These are phyloP conservation scores for Agriotes lineatus DNA, from an alignment of 2,888 invertebrate genomes.

Conservation along the genomic window DNA sequence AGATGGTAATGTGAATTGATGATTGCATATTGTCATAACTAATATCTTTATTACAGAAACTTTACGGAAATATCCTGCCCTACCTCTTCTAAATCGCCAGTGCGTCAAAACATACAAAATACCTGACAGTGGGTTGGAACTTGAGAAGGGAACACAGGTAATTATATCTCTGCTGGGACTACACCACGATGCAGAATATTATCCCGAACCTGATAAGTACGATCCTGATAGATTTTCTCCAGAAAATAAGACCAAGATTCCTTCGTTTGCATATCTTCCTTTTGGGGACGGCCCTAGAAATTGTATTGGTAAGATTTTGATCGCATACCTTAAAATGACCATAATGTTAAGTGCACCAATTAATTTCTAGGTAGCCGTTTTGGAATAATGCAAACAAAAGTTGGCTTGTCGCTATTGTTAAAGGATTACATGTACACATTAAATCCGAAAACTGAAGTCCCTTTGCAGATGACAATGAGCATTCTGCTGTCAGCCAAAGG, in stretches of 20 bases:
- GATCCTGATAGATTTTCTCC: conserved; percentile 10
- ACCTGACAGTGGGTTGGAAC: conserved; percentile 54
- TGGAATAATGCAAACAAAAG: conserved; percentile 46
- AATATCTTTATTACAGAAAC: too few species aligned
- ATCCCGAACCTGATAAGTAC: conserved; percentile 54
- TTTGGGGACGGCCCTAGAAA: conserved; percentile 12
- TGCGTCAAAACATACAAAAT: conserved; percentile 53
- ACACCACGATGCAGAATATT: conserved; percentile 54
- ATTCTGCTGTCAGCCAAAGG: conserved; percentile 35
- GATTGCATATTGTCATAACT: too few species aligned
- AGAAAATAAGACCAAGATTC: neutral
- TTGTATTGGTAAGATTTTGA: conserved; percentile 2
- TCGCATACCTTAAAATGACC: too few species aligned
- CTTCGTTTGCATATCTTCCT: neutral
- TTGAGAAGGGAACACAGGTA: conserved; percentile 59
- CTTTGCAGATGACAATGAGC: conserved; percentile 39
- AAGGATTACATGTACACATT: conserved; percentile 41
- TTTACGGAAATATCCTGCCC: conserved; percentile 60
- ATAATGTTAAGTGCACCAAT: neutral
- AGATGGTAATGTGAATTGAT: too few species aligned
- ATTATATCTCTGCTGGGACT: conserved; percentile 54
- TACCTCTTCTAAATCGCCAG: conserved; percentile 48
- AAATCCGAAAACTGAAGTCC: conserved; percentile 36
- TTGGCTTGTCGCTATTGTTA: conserved; percentile 34
- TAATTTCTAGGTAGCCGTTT: conserved; percentile 45